Evolutionary conservation across 2,113 vertebrate genomes (phyloP), one percentile per base, ranked within the genome.

Genomic region (Muscicapa adusta): DNA sequence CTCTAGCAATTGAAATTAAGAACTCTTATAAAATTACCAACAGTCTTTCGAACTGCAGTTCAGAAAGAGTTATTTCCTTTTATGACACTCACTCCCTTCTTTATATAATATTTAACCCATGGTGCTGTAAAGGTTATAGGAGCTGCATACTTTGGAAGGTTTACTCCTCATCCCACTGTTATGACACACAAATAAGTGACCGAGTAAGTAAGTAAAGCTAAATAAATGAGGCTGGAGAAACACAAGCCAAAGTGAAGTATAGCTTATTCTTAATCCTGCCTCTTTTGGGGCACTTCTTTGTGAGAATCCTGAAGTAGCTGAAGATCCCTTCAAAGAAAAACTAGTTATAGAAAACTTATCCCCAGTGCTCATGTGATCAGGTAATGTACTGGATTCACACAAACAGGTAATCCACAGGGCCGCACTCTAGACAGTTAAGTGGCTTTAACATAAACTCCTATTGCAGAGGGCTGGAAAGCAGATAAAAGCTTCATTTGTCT

Each of bases 401-500:
- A 95, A 87, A 71, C 94, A 97, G 96, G 96, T 98, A 98, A 98
- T 97, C 97, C 93, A 68, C 82, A 68, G 79, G 78, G 78, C 93
- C 57, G 28, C 76, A 68, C 94, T 97, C 96, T 81, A 96, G 94
- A 88, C 67, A 16, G 95, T 90, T 98, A 98, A 98, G 97, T 98
- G 97, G 94, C 96, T 97, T 96, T 98, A 97, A 98, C 82, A 1
- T 98, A 98, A 98, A 98, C 97, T 97, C 83, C 79, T 62, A 78
- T 81, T 91, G 89, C 93, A 85, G 92, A 56, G 74, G 42, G 48
- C 66, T 93, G 78, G 83, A 82, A 94, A 87, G 94, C 57, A 97
- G 97, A 97, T 98, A 97, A 98, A 98, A 98, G 96, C 94, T 79
- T 93, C 96, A 97, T 98, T 98, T 97, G 82, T 98, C 97, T 98